Evolutionary conservation across 2,888 invertebrate species (phyloP), one percentile per base, ranked within the genome.

Genomic region (Oscheius sp.): DNA sequence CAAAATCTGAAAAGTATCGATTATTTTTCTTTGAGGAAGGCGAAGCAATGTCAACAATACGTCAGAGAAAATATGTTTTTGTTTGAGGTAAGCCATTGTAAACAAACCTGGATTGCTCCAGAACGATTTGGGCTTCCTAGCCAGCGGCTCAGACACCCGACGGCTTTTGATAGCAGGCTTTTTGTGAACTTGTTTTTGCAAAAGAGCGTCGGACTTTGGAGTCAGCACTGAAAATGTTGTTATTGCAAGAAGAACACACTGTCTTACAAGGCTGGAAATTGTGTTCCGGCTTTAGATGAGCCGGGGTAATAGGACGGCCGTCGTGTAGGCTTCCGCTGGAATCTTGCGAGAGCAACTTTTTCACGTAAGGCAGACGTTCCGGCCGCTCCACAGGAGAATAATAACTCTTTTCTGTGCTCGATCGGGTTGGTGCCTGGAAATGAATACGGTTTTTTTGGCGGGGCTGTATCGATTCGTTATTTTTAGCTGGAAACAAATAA

Each of bases 141-240:
- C 65, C 57, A 65, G 48, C 11, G 73, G 73, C 66, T 73, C 73
- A 47, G 73, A 65, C 5, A 73, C 65, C 37, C 66, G 53, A 7
- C 73, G 32, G 32, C 65, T 60, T 29, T 62, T 63, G 33, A 55
- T 48, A 35, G 47, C 55, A 21, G 53, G 35, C 33, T 51, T 50
- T 37, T 73, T 73, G 35, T 9, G 57, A 76, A 63, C 60, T 79
- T 80, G 60, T 66, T 76, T 7, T 59, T 79, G 77, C 1, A 81
- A 66, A 37, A 81, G 33, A 7, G 79, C 81, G 68, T 81, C 79
- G 37, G 81, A 81, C 48, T 81, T 81, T 3, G 81, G 81, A 4
- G 81, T 81, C 13, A 81, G 70, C 48, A 81, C 81, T 81, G 71
- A 63, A 79, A 42, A 7, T 42, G 42, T 42, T 42, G 42, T 42